phyloP scores from a whole-genome alignment of 2,888 invertebrate genomes.

The Fragum sueziense region DNA sequence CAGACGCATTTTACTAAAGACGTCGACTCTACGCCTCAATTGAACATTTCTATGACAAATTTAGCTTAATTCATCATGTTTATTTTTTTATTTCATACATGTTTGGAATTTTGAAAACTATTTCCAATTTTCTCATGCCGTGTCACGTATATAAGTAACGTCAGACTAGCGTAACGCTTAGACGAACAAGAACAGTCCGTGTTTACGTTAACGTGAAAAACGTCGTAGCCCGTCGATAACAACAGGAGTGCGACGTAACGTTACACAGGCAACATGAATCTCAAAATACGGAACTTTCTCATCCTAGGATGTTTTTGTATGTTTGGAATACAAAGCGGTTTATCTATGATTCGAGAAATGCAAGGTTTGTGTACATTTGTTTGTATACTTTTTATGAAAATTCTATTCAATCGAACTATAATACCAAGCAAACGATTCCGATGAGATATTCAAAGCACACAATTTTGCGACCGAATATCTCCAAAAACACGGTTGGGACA shows the following conservation, averaged over 20 bases:
- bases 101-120: too few relatives aligned
- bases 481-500: too few relatives aligned
- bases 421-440: background rate
- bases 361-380: constrained; percentile 1
- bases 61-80: too few relatives aligned
- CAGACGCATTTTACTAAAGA: too few relatives aligned
- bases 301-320: constrained; percentile 40
- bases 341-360: constrained; percentile 18
- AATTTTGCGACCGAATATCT: background rate
- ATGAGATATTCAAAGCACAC: background rate
- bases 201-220: background rate
- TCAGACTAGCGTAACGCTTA: background rate
- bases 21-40: too few relatives aligned
- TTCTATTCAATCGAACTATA: too few relatives aligned
- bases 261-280: constrained; percentile 9
- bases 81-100: too few relatives aligned
- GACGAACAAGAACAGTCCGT: background rate
- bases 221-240: background rate
- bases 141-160: background rate
- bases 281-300: constrained; percentile 26
- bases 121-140: background rate
- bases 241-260: constrained; percentile 1
- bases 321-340: constrained; percentile 35
- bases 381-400: too few relatives aligned
- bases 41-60: too few relatives aligned